phyloP scores from a whole-genome alignment of 35 echinoderm and acorn worm species.

The Apostichopus japonicus region DNA sequence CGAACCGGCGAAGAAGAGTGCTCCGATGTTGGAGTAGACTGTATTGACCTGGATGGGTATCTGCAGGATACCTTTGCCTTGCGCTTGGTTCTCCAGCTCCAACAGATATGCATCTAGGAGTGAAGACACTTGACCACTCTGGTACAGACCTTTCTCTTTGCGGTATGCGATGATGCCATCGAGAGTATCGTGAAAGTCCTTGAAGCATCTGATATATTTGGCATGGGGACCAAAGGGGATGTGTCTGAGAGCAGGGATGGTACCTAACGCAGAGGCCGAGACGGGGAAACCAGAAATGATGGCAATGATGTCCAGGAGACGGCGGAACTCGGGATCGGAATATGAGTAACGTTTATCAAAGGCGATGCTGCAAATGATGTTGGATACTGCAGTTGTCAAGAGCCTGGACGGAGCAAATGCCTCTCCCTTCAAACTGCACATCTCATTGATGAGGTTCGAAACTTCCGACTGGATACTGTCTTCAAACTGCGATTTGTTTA shows the following conservation, averaged over 20 bases:
- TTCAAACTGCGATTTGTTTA: conserved; percentile 69
- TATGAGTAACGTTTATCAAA: conserved; percentile 72
- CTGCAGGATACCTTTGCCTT: conserved; percentile 8
- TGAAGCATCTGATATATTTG: background rate
- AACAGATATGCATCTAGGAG: conserved; percentile 22
- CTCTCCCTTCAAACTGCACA: conserved; percentile 28
- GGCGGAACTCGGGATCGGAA: conserved; percentile 50
- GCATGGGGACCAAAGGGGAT: conserved; percentile 28
- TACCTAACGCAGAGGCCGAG: conserved; percentile 34
- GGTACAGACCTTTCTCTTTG: background rate
- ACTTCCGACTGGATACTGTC: conserved; percentile 58
- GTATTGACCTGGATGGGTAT: conserved; percentile 3
- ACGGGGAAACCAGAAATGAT: background rate
- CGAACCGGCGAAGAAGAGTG: conserved; percentile 67
- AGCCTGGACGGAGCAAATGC: conserved; percentile 46
- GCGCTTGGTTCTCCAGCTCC: conserved; percentile 9
- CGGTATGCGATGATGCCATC: conserved; percentile 25
- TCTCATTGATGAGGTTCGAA: conserved; percentile 10
- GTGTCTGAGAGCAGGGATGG: conserved; percentile 25
- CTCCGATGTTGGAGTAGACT: conserved; percentile 20
- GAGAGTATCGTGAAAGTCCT: conserved; percentile 20
- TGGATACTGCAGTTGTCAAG: conserved; percentile 64
- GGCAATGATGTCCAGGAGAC: conserved; percentile 49
- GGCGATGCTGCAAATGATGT: conserved; percentile 76
- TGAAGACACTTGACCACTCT: background rate